Conservation (phyloP, 2,797 vertebrate species). For the Scomberomorus guttatus region DNA sequence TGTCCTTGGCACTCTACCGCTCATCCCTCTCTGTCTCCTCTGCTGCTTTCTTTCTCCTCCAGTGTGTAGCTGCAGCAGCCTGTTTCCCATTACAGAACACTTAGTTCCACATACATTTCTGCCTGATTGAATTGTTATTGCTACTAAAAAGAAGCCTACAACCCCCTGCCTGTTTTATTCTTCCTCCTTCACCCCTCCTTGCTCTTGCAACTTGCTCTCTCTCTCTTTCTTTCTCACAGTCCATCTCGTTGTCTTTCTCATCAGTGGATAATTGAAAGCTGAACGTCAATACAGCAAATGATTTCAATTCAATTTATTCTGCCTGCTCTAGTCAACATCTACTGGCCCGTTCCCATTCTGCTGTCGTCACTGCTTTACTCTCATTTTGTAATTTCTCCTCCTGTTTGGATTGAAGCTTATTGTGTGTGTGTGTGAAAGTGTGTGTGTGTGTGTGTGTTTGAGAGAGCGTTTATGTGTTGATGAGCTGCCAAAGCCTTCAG, state of each 20-base stretch:
- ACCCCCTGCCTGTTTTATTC: constrained; percentile 18
- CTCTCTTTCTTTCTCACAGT: constrained; percentile 26
- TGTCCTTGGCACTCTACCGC: constrained; percentile 13
- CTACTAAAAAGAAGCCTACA: constrained; percentile 68
- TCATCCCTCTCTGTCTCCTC: constrained; percentile 12
- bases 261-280: constrained; percentile 78
- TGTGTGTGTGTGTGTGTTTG: constrained; percentile 31
- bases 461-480: constrained; percentile 52
- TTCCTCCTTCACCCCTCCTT: constrained; percentile 25
- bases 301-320: constrained; percentile 79
- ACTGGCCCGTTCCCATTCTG: constrained; percentile 45
- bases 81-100: constrained; percentile 79
- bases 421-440: constrained; percentile 16
- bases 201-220: constrained; percentile 16
- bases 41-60: constrained; percentile 20
- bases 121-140: constrained; percentile 82
- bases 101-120: constrained; percentile 82
- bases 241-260: constrained; percentile 61
- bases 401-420: constrained; percentile 44
- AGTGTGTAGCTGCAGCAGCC: constrained; percentile 50
- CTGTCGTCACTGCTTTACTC: constrained; percentile 52
- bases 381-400: constrained; percentile 64
- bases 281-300: constrained; percentile 77
- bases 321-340: constrained; percentile 67
- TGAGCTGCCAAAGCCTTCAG: constrained; percentile 68